Percentiles rank a stretch among this genome's conserved stretches.
These are phyloP conservation scores for Thalassarche chlororhynchos DNA, from an alignment of 2,113 vertebrate genomes.

Conservation along the genomic window DNA sequence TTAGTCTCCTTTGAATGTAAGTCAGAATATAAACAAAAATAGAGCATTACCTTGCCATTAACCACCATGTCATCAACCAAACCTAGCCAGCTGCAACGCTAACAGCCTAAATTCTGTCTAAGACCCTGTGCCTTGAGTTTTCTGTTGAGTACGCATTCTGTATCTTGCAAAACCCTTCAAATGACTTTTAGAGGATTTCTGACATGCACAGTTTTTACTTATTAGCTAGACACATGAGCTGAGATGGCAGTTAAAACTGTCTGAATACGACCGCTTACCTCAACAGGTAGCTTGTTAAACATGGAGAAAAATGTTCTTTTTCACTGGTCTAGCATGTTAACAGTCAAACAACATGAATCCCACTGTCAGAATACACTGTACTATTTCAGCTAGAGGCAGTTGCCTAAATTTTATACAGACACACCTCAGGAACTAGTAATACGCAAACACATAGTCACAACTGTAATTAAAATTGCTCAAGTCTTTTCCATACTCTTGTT, in stretches of 20 bases:
- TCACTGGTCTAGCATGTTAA: not conserved
- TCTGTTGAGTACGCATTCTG: not conserved
- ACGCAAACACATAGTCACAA: not conserved
- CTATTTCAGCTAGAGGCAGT: not conserved
- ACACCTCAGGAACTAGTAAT: not conserved
- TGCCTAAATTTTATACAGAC: not conserved
- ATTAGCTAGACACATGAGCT: not conserved
- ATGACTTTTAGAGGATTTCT: not conserved
- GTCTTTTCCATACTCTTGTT: not conserved
- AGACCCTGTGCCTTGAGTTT: not conserved
- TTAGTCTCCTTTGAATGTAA: not conserved
- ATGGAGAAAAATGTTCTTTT: not conserved
- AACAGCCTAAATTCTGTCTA: not conserved
- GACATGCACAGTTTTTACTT: not conserved
- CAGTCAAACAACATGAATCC: not conserved
- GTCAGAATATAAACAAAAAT: not conserved
- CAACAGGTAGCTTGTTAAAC: not conserved
- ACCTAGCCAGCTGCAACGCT: not conserved
- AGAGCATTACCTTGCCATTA: not conserved
- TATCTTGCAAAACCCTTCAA: not conserved
- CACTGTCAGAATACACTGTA: not conserved
- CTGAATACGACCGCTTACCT: not conserved
- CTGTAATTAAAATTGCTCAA: not conserved
- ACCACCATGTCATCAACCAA: not conserved
- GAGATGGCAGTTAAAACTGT: not conserved